Percentiles rank a stretch among this genome's conserved stretches.
Conservation (phyloP, 2,888 invertebrate genomes). For the Imbricaverruca yamaguchii region DNA sequence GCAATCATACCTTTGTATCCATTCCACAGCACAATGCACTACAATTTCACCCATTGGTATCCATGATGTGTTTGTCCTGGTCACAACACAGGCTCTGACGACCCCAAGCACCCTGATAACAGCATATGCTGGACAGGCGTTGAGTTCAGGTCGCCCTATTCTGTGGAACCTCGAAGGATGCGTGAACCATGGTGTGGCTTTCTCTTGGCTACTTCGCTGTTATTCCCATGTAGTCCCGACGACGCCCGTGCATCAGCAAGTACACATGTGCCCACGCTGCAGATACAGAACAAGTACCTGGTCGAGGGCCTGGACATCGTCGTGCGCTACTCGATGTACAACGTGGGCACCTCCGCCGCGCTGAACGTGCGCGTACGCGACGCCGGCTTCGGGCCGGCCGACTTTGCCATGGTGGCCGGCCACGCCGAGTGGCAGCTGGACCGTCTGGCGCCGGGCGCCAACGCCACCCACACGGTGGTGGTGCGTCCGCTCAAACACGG, state of each 20-base stretch:
- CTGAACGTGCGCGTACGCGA: slow-evolving; percentile 81
- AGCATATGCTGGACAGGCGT: too few species aligned
- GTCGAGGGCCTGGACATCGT: slow-evolving; percentile 95
- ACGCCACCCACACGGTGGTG: slow-evolving; percentile 88
- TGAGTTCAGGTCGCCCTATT: too few species aligned
- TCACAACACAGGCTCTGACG: too few species aligned
- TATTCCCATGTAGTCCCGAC: too few species aligned
- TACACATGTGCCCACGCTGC: slow-evolving; percentile 38
- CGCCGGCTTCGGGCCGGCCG: slow-evolving; percentile 74
- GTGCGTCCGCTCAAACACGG: slow-evolving; percentile 83
- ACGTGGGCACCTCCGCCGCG: slow-evolving; percentile 86
- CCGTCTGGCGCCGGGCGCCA: slow-evolving; percentile 83
- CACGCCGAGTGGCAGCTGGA: slow-evolving; percentile 70
- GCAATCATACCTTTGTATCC: too few species aligned
- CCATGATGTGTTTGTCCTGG: too few species aligned
- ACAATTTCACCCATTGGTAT: too few species aligned
- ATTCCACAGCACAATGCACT: too few species aligned
- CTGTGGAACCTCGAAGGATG: too few species aligned
- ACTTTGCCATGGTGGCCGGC: slow-evolving; percentile 83
- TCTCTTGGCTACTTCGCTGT: too few species aligned
- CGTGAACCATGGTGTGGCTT: too few species aligned
- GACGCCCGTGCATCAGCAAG: neutral
- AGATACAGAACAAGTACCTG: slow-evolving; percentile 88
- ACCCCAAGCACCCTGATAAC: too few species aligned
- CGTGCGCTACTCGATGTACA: slow-evolving; percentile 87